A percentile compares a stretch with the other conserved stretches of the same genome.
These are phyloP conservation scores for Tetranychus truncatus DNA, from an alignment of 2,888 invertebrate genomes.

Conservation along the genomic window DNA sequence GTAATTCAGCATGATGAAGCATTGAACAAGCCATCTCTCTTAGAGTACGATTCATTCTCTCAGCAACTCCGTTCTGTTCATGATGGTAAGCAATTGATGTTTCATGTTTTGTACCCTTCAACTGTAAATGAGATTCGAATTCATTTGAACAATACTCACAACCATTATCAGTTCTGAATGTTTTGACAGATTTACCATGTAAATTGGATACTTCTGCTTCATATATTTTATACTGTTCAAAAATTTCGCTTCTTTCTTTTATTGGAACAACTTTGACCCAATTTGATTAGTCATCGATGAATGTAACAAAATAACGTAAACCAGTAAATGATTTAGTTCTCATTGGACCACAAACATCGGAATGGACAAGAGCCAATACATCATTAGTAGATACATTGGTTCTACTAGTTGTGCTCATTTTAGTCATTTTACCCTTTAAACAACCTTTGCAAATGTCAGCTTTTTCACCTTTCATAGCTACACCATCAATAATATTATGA, in stretches of 20 bases:
- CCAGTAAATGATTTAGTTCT: conserved; percentile 6
- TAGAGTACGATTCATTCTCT: conserved; percentile 27
- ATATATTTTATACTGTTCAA: conserved; percentile 12
- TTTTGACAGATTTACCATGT: conserved; percentile 15
- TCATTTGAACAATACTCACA: conserved; percentile 17
- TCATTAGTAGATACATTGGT: not conserved
- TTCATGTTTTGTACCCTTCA: conserved; percentile 23
- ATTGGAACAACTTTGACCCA: conserved; percentile 17
- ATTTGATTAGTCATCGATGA: conserved; percentile 1
- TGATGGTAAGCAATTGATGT: conserved; percentile 22
- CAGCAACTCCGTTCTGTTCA: conserved; percentile 26
- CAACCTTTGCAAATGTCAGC: not conserved
- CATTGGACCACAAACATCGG: conserved; percentile 16
- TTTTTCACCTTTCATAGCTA: not conserved
- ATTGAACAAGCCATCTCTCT: conserved; percentile 23
- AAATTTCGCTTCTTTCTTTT: conserved; percentile 15
- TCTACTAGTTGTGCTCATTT: not conserved
- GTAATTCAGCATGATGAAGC: conserved; percentile 2
- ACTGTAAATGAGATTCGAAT: conserved; percentile 18
- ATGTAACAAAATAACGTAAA: conserved; percentile 8
- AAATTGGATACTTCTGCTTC: conserved; percentile 10
- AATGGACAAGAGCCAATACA: not conserved
- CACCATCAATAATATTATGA: not conserved
- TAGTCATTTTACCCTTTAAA: conserved; percentile 7
- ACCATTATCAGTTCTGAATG: conserved; percentile 16